Evolutionary conservation across 2,113 vertebrate genomes (phyloP).

Genomic region (Telmatochromis brachygnathus): DNA sequence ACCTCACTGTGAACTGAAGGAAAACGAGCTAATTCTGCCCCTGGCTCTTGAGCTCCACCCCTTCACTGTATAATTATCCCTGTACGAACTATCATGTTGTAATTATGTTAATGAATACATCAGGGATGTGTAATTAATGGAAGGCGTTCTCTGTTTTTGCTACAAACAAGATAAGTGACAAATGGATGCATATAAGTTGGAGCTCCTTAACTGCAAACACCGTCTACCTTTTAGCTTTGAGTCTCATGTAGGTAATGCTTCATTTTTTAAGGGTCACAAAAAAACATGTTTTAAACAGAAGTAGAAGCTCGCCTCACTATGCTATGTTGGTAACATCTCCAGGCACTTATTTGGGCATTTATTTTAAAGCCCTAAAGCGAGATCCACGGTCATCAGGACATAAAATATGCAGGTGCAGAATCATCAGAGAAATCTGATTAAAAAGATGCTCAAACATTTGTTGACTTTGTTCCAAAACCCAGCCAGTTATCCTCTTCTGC

Average conservation of each 20-base stretch:
- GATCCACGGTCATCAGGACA: neutral
- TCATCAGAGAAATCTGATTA: neutral
- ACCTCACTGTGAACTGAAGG: slow-evolving; percentile 59
- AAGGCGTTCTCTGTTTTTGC: slow-evolving; percentile 6
- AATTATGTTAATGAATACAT: slow-evolving; percentile 52
- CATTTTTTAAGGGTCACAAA: neutral
- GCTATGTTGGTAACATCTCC: neutral
- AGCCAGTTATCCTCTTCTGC: neutral
- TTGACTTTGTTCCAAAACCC: neutral
- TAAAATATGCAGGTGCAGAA: neutral
- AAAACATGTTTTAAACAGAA: neutral
- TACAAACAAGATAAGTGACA: slow-evolving; percentile 2
- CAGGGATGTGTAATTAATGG: slow-evolving; percentile 31
- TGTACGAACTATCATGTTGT: slow-evolving; percentile 23
- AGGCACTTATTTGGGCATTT: neutral
- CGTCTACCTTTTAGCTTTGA: neutral
- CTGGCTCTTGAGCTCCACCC: slow-evolving; percentile 27
- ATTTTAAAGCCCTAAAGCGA: neutral
- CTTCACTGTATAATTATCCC: slow-evolving; percentile 33
- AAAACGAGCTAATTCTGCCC: slow-evolving; percentile 39
- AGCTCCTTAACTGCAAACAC: neutral
- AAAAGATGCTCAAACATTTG: neutral
- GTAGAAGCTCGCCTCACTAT: neutral
- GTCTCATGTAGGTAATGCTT: neutral
- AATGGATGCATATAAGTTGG: neutral